Conservation (phyloP, 2,797 vertebrate genomes). For the Poeciliopsis paucimaculata region DNA sequence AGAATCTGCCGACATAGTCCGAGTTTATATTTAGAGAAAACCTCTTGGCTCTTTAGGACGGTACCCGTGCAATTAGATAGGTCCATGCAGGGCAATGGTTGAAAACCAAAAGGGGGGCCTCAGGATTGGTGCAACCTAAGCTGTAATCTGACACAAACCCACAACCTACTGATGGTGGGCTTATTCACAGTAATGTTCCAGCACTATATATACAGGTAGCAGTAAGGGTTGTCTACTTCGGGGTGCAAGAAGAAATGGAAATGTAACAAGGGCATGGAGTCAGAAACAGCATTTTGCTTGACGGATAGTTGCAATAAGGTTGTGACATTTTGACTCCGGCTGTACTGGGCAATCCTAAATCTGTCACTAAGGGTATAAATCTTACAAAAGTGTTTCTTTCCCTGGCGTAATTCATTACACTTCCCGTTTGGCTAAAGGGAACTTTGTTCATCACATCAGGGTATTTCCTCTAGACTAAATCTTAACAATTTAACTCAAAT, state of each 20-base stretch:
- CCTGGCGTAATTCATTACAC: conserved; percentile 16
- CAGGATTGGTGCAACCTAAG: conserved; percentile 55
- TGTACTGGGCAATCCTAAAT: conserved; percentile 37
- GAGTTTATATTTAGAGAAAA: conserved; percentile 81
- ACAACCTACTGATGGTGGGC: conserved; percentile 48
- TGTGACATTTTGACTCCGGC: conserved; percentile 52
- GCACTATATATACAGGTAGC: conserved; percentile 33
- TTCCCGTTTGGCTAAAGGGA: conserved; percentile 8
- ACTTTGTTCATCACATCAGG: conserved; percentile 10
- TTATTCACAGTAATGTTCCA: conserved; percentile 65
- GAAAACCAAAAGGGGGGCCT: conserved; percentile 47
- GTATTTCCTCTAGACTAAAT: conserved; percentile 2
- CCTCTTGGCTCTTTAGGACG: conserved; percentile 42
- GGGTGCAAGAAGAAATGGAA: conserved; percentile 33
- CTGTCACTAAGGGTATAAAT: conserved; percentile 59
- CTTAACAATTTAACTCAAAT: conserved; percentile 48
- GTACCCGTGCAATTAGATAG: conserved; percentile 67
- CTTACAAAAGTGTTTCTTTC: not conserved
- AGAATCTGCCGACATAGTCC: conserved; percentile 71
- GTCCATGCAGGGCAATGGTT: conserved; percentile 77
- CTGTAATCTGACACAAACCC: conserved; percentile 66
- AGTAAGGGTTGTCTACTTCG: conserved; percentile 22
- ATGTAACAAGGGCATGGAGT: conserved; percentile 6
- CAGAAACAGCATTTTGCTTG: conserved; percentile 33
- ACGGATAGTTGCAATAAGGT: conserved; percentile 50